A percentile compares a stretch with the other conserved stretches of the same genome.
These are phyloP conservation scores for Parazoanthus darwini DNA, from an alignment of 92 coral and sea anemone species.

Conservation along the genomic window DNA sequence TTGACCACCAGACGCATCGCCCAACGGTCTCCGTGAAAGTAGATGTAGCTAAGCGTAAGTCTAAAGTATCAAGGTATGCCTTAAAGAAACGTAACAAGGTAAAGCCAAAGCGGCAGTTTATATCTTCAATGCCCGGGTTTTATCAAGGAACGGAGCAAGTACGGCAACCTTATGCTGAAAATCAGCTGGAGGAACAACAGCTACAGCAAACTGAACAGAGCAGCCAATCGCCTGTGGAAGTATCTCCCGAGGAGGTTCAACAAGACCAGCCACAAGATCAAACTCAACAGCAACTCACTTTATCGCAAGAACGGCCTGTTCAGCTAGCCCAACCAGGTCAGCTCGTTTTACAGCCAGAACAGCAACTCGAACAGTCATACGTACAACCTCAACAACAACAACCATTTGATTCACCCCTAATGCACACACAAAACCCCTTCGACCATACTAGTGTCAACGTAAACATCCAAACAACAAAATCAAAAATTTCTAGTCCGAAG, in stretches of 20 bases:
- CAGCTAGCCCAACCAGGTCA: constrained; percentile 22
- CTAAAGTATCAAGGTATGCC: constrained; percentile 8
- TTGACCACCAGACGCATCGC: not conserved
- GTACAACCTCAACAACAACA: constrained; percentile 30
- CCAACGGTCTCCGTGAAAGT: constrained; percentile 35
- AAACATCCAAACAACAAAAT: constrained; percentile 82
- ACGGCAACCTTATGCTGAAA: not conserved
- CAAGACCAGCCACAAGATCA: not conserved
- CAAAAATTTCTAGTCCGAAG: constrained; percentile 36
- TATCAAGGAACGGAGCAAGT: constrained; percentile 14
- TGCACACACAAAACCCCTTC: constrained; percentile 23
- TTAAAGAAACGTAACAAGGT: not conserved
- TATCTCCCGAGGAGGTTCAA: not conserved
- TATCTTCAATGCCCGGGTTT: constrained; percentile 17
- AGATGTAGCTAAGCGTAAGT: constrained; percentile 38
- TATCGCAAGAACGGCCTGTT: constrained; percentile 5
- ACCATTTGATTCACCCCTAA: not conserved
- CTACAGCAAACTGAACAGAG: not conserved
- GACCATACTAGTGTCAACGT: constrained; percentile 64
- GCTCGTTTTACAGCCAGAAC: constrained; percentile 1
- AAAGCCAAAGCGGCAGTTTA: constrained; percentile 24
- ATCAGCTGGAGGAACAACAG: constrained; percentile 19
- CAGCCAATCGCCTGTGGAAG: not conserved
- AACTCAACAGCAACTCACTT: constrained; percentile 12
- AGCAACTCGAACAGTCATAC: constrained; percentile 11